phyloP scores from a whole-genome alignment of 2,888 invertebrate genomes.

The Ormyrus nitidulus region DNA sequence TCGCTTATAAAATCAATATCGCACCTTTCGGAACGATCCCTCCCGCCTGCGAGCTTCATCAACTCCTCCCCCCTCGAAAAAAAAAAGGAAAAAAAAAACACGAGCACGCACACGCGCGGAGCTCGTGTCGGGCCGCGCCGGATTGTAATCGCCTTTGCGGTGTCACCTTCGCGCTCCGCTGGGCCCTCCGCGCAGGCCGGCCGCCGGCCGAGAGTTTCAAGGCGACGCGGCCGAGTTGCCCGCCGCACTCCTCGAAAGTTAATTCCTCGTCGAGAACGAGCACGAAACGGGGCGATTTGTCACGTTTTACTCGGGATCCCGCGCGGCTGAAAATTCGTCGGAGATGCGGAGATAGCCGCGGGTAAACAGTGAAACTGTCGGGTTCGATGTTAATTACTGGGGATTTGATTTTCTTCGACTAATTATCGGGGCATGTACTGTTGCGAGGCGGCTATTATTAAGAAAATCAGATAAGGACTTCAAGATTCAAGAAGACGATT shows the following conservation, averaged over 20 bases:
- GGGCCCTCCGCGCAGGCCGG: neutral
- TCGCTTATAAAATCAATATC: conserved; percentile 29
- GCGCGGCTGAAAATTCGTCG: neutral
- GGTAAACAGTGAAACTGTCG: too few relatives aligned
- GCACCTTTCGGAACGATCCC: neutral
- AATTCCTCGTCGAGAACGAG: neutral
- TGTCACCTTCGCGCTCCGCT: conserved; percentile 18
- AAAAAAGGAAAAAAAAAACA: neutral
- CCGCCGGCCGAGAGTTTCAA: neutral
- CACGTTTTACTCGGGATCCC: neutral
- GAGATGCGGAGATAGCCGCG: neutral
- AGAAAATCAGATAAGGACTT: too few relatives aligned
- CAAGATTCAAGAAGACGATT: too few relatives aligned
- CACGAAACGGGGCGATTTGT: conserved; percentile 12
- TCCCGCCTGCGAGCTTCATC: conserved; percentile 22
- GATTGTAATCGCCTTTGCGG: conserved; percentile 33
- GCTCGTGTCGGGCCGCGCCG: neutral
- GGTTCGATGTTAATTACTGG: too few relatives aligned
- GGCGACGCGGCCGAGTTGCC: neutral
- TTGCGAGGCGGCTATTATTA: neutral
- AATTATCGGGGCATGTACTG: neutral
- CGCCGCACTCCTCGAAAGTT: neutral
- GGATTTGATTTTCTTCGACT: neutral
- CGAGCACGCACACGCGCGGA: neutral
- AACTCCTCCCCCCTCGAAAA: conserved; percentile 6